Evolutionary conservation across 1,140 invertebrate genomes (phyloP).

Genomic region (Orchestia grillus): DNA sequence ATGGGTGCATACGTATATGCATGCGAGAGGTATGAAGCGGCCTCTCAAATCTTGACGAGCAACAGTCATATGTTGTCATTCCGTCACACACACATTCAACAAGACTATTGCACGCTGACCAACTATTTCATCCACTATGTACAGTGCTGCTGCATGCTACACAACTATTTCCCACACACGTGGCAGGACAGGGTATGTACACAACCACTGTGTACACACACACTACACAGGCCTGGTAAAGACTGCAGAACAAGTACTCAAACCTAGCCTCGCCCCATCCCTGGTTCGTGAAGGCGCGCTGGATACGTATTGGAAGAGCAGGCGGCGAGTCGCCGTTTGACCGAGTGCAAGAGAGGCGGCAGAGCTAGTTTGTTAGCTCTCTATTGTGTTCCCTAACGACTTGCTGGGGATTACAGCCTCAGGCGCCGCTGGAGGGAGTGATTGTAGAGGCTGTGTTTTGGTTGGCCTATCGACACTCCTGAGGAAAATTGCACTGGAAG

Average conservation of each 20-base stretch:
- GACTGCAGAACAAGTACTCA: too few relatives aligned
- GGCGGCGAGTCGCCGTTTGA: not conserved
- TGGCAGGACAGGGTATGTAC: too few relatives aligned
- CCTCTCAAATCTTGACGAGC: too few relatives aligned
- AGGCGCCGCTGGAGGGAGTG: not conserved
- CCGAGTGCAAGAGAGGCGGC: not conserved
- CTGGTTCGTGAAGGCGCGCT: not conserved
- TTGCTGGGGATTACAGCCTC: slow-evolving; percentile 30
- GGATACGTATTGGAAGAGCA: not conserved
- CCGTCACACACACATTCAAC: not conserved
- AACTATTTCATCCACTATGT: not conserved
- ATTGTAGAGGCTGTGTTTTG: slow-evolving; percentile 28
- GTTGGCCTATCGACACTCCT: not conserved
- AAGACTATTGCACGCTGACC: not conserved
- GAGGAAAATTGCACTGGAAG: not conserved
- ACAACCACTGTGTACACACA: too few relatives aligned
- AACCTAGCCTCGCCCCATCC: not conserved
- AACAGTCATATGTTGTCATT: too few relatives aligned
- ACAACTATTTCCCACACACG: too few relatives aligned
- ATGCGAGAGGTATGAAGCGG: too few relatives aligned
- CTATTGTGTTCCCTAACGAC: slow-evolving; percentile 21
- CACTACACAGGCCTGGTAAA: too few relatives aligned
- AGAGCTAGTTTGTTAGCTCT: not conserved
- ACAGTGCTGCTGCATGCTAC: too few relatives aligned
- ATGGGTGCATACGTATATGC: too few relatives aligned